Evolutionary conservation across 2,888 invertebrate genomes (phyloP).

Genomic region (Serripes groenlandicus): DNA sequence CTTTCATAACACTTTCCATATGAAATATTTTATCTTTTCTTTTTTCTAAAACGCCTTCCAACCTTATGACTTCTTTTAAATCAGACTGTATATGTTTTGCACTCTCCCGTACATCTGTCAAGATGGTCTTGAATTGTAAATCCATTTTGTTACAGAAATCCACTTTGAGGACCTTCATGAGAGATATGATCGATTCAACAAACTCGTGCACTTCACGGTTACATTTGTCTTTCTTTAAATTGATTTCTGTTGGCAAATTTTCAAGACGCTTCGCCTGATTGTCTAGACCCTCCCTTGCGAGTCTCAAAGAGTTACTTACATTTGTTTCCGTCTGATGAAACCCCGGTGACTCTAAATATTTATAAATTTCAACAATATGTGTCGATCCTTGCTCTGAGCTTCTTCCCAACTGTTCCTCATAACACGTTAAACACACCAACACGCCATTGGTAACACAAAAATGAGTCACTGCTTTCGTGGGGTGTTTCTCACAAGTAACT

Average conservation of each 20-base stretch:
- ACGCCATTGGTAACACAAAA: constrained; percentile 12
- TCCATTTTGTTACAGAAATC: constrained; percentile 29
- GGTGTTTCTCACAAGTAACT: constrained; percentile 15
- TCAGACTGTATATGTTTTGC: not conserved
- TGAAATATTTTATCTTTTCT: not conserved
- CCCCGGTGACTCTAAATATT: constrained; percentile 2
- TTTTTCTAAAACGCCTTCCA: not conserved
- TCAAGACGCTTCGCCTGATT: not conserved
- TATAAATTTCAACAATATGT: not conserved
- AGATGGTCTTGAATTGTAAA: not conserved
- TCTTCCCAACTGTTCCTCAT: not conserved
- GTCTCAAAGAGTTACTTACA: not conserved
- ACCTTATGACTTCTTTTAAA: not conserved
- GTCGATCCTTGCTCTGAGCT: not conserved
- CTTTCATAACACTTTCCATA: not conserved
- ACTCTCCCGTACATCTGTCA: not conserved
- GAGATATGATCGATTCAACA: constrained; percentile 28
- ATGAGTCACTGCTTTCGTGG: constrained; percentile 37
- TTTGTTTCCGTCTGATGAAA: constrained; percentile 22
- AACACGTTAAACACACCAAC: constrained; percentile 35
- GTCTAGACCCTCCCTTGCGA: not conserved
- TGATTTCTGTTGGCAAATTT: not conserved
- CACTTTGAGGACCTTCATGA: constrained; percentile 29
- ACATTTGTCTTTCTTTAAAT: constrained; percentile 18
- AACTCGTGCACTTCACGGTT: constrained; percentile 31